phyloP scores from a whole-genome alignment of 1,140 invertebrate genomes.

The Bombyx mandarina region DNA sequence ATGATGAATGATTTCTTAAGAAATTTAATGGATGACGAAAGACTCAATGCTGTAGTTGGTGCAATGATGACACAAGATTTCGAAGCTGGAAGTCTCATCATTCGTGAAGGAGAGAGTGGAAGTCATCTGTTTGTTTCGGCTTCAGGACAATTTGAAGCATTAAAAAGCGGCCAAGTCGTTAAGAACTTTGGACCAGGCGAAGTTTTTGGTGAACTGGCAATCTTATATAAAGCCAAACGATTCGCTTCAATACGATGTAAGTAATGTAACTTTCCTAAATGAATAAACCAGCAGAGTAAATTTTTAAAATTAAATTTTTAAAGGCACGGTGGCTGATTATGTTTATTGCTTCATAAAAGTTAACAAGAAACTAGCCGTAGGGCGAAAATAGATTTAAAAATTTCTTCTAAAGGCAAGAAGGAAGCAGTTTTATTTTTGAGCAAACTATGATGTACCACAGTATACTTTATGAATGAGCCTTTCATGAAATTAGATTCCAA shows the following conservation, averaged over 20 bases:
- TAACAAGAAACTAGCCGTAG: too few species aligned
- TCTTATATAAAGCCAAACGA: constrained; percentile 93
- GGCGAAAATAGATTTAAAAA: too few species aligned
- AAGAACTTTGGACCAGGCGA: constrained; percentile 86
- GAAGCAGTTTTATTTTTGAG: too few species aligned
- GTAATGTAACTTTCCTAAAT: constrained; percentile 10
- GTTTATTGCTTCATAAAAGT: too few species aligned
- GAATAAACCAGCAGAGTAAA: too few species aligned
- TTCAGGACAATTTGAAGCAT: constrained; percentile 88
- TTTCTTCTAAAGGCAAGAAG: too few species aligned
- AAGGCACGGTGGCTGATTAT: too few species aligned
- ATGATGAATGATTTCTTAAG: constrained; percentile 93
- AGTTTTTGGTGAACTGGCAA: constrained; percentile 94
- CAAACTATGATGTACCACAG: too few species aligned
- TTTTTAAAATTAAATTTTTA: too few species aligned
- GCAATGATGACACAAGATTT: constrained; percentile 91
- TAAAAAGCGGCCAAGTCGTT: constrained; percentile 83
- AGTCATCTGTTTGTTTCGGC: constrained; percentile 86
- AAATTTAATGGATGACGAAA: constrained; percentile 87
- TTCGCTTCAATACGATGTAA: constrained; percentile 87
- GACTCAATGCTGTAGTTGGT: constrained; percentile 88
- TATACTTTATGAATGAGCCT: too few species aligned
- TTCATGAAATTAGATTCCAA: too few species aligned
- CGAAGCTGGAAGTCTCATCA: constrained; percentile 82
- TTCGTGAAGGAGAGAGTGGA: constrained; percentile 88